These are phyloP conservation scores for Clepsis dumicolana DNA, from an alignment of 2,888 invertebrate genomes.

Conservation along the genomic window DNA sequence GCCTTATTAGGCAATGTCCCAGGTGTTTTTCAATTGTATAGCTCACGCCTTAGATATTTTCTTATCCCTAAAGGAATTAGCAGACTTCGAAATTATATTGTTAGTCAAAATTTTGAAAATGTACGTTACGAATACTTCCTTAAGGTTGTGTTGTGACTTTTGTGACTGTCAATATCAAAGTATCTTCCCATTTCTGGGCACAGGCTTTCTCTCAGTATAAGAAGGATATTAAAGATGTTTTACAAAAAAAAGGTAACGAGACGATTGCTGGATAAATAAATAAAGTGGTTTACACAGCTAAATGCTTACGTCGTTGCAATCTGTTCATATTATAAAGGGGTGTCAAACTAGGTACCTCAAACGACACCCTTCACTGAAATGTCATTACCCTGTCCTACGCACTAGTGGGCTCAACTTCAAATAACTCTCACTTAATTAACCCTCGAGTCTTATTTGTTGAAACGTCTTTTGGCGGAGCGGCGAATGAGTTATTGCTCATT, in stretches of 20 bases:
- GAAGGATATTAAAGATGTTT: no score
- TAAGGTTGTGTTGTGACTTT: no score
- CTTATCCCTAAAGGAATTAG: not conserved
- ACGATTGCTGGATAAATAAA: not conserved
- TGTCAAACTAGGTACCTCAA: conserved; percentile 16
- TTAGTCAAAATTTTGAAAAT: no score
- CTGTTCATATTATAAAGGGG: conserved; percentile 8
- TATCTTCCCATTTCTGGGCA: no score
- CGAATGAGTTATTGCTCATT: not conserved
- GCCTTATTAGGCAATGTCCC: not conserved
- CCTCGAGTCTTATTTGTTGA: conserved; percentile 18
- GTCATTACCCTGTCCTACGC: conserved; percentile 16
- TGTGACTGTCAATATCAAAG: no score
- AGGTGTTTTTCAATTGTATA: not conserved
- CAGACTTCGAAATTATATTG: no score
- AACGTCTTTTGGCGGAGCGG: conserved; percentile 19
- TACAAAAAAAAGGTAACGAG: not conserved
- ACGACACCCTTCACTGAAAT: not conserved
- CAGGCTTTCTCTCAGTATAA: no score
- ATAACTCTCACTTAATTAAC: conserved; percentile 37
- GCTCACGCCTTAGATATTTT: not conserved
- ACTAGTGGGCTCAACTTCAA: conserved; percentile 20
- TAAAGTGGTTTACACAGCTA: not conserved
- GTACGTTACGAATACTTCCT: no score
- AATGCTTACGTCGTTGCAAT: conserved; percentile 4